phyloP scores from a whole-genome alignment of 2,797 vertebrate species.

The Hippoglossus hippoglossus region DNA sequence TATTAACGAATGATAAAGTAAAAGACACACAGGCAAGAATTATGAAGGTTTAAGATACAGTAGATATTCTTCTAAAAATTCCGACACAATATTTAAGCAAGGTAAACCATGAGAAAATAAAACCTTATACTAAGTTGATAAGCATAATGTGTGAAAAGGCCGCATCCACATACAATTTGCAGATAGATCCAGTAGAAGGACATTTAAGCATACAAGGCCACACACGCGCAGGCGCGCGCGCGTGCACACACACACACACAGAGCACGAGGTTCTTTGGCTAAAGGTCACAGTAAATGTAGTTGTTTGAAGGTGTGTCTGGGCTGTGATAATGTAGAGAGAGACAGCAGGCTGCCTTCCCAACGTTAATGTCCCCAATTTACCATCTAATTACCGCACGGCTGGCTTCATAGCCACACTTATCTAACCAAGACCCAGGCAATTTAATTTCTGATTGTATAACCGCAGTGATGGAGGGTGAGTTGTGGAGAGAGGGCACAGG shows the following conservation, averaged over 20 bases:
- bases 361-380: slow-evolving; percentile 87
- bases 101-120: slow-evolving; percentile 18
- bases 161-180: slow-evolving; percentile 25
- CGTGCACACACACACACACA: slow-evolving; percentile 10
- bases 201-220: slow-evolving; percentile 40
- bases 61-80: slow-evolving; percentile 1
- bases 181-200: slow-evolving; percentile 27
- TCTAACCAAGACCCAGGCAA: slow-evolving; percentile 87
- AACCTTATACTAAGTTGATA: slow-evolving; percentile 22
- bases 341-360: slow-evolving; percentile 77
- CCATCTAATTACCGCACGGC: slow-evolving; percentile 85
- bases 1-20: slow-evolving; percentile 18
- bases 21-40: background rate
- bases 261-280: slow-evolving; percentile 67
- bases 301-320: slow-evolving; percentile 82
- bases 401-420: slow-evolving; percentile 87
- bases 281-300: slow-evolving; percentile 80
- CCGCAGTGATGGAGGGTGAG: slow-evolving; percentile 75
- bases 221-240: background rate
- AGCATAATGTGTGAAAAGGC: slow-evolving; percentile 6
- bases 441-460: slow-evolving; percentile 87
- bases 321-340: slow-evolving; percentile 83
- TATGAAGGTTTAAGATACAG: background rate
- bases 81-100: slow-evolving; percentile 10
- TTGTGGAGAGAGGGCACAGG: slow-evolving; percentile 77